phyloP scores from a whole-genome alignment of 1,140 invertebrate species.

The Hydropsyche tenuis region DNA sequence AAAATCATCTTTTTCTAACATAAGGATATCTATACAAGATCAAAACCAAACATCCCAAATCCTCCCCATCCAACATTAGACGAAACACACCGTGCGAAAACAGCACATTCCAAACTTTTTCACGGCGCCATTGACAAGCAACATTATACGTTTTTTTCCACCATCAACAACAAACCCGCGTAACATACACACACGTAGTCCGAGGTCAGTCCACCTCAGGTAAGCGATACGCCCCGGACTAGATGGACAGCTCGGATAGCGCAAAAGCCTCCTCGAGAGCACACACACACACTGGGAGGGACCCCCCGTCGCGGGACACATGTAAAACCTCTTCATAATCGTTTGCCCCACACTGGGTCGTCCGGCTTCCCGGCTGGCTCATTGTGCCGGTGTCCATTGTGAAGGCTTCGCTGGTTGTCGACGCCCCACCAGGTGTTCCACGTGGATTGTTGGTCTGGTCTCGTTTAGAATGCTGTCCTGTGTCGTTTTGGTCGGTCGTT shows the following conservation, averaged over 20 bases:
- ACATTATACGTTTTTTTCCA: too few species aligned
- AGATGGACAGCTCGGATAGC: background rate
- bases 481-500: too few species aligned
- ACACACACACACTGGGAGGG: too few species aligned
- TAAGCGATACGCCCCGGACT: background rate
- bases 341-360: conserved; percentile 11
- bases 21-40: too few species aligned
- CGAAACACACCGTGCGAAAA: too few species aligned
- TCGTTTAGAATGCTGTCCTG: background rate
- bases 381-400: conserved; percentile 28
- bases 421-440: conserved; percentile 1
- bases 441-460: background rate
- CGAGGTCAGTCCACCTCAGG: conserved; percentile 6
- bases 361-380: conserved; percentile 32
- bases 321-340: conserved; percentile 38
- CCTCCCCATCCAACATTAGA: too few species aligned
- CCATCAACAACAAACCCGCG: too few species aligned
- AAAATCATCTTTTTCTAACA: too few species aligned
- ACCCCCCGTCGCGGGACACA: conserved; percentile 24
- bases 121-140: too few species aligned
- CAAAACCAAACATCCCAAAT: too few species aligned
- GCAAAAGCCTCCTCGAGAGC: too few species aligned
- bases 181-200: too few species aligned
- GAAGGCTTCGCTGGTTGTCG: background rate
- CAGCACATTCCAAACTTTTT: background rate